Conservation (phyloP, 2,113 vertebrate genomes). For the Boleophthalmus pectinirostris region DNA sequence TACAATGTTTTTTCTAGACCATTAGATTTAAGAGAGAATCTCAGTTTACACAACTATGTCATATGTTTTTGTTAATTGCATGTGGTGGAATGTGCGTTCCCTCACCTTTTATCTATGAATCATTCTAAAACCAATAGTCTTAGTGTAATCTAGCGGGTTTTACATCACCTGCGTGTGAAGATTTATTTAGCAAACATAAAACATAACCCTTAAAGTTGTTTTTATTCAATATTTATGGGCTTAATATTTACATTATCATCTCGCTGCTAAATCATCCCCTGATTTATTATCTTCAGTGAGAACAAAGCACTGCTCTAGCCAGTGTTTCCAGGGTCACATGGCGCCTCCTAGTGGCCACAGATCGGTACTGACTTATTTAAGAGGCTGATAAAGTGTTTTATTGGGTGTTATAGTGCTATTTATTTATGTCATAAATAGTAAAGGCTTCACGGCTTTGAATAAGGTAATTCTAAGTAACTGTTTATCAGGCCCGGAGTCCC, state of each 20-base stretch:
- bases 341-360: slow-evolving; percentile 69
- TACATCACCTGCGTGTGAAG: background rate
- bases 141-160: too few species aligned
- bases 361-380: slow-evolving; percentile 8
- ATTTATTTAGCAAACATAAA: slow-evolving; percentile 21
- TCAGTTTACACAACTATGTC: too few species aligned
- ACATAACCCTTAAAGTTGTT: background rate
- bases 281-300: slow-evolving; percentile 64
- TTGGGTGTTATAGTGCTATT: slow-evolving; percentile 34
- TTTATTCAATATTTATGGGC: slow-evolving; percentile 24
- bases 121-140: background rate
- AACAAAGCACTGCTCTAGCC: slow-evolving; percentile 68
- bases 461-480: slow-evolving; percentile 32
- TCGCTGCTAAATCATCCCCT: slow-evolving; percentile 55
- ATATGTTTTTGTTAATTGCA: too few species aligned
- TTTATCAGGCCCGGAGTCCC: slow-evolving; percentile 13
- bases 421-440: slow-evolving; percentile 11
- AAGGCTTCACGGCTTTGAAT: slow-evolving; percentile 21
- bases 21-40: too few species aligned
- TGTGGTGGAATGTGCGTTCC: background rate
- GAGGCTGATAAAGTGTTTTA: slow-evolving; percentile 11
- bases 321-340: slow-evolving; percentile 44
- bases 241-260: slow-evolving; percentile 29
- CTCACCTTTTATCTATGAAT: background rate
- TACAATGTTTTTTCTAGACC: too few species aligned